Percentiles rank a stretch among this genome's conserved stretches.
Evolutionary conservation across 2,113 vertebrate species (phyloP).

Genomic region (Gambusia holbrooki): DNA sequence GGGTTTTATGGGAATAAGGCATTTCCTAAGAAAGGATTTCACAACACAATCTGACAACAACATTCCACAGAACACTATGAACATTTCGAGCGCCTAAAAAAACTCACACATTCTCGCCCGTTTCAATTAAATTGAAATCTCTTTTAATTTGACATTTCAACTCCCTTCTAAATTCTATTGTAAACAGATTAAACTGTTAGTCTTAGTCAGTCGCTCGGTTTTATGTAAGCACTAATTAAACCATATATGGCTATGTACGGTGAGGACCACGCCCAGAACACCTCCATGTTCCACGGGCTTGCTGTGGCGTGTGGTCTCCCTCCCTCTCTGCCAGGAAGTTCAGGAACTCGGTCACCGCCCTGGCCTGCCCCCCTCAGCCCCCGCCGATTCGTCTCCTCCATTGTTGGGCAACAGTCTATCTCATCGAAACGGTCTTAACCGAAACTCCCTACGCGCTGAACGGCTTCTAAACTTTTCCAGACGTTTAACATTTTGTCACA

Average conservation of each 20-base stretch:
- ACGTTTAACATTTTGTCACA: neutral
- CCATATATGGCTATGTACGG: conserved; percentile 66
- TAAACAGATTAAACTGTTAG: neutral
- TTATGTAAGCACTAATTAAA: conserved; percentile 48
- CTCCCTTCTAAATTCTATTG: neutral
- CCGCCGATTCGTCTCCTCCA: conserved; percentile 30
- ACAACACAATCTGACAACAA: neutral
- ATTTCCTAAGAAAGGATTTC: neutral
- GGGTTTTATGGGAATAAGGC: too few relatives aligned
- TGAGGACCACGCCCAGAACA: conserved; percentile 56
- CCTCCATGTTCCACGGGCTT: conserved; percentile 46
- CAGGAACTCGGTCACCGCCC: conserved; percentile 74
- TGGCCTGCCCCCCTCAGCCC: conserved; percentile 5
- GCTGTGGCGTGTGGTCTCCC: conserved; percentile 51
- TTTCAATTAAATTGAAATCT: neutral
- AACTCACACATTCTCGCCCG: neutral
- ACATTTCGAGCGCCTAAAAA: too few relatives aligned
- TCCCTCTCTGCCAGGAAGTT: conserved; percentile 63
- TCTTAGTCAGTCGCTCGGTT: neutral
- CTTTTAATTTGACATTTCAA: neutral
- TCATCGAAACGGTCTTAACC: conserved; percentile 55
- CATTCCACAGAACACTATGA: too few relatives aligned
- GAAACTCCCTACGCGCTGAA: conserved; percentile 58
- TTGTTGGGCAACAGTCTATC: conserved; percentile 69
- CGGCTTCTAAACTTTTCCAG: too few relatives aligned